Evolutionary conservation across 2,113 vertebrate species (phyloP).

Genomic region (Carassius gibelio): DNA sequence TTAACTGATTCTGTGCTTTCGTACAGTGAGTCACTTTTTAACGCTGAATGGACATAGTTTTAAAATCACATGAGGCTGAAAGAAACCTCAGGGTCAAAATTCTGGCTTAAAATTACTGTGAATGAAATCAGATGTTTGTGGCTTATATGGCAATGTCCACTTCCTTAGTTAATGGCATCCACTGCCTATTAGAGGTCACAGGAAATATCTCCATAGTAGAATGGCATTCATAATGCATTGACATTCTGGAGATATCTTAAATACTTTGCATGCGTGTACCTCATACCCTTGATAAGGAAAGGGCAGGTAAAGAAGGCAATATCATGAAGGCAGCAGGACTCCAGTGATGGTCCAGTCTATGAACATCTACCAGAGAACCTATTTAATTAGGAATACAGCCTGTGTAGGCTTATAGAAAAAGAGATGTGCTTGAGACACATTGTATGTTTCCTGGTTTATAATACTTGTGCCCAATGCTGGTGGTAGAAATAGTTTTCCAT

Average conservation of each 20-base stretch:
- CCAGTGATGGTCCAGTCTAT: background rate
- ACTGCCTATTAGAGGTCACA: background rate
- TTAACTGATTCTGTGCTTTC: background rate
- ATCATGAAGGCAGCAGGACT: background rate
- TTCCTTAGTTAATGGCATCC: background rate
- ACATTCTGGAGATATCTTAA: background rate
- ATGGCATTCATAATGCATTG: background rate
- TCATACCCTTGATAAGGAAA: background rate
- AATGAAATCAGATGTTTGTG: conserved; percentile 9
- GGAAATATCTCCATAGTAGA: background rate
- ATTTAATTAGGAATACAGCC: background rate
- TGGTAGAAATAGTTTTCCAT: background rate
- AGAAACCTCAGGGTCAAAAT: background rate
- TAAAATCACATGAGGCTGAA: background rate
- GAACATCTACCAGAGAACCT: background rate
- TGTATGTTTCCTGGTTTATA: background rate
- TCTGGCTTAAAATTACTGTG: background rate
- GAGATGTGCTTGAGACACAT: background rate
- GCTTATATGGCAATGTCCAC: background rate
- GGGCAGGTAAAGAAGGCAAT: background rate
- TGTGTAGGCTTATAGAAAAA: background rate
- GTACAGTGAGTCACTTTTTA: background rate
- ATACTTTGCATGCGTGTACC: conserved; percentile 20
- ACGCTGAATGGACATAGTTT: background rate
- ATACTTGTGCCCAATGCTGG: background rate